A percentile compares a stretch with the other conserved stretches of the same genome.
phyloP scores from a whole-genome alignment of 2,113 vertebrate genomes.

The Sinocyclocheilus rhinocerous region DNA sequence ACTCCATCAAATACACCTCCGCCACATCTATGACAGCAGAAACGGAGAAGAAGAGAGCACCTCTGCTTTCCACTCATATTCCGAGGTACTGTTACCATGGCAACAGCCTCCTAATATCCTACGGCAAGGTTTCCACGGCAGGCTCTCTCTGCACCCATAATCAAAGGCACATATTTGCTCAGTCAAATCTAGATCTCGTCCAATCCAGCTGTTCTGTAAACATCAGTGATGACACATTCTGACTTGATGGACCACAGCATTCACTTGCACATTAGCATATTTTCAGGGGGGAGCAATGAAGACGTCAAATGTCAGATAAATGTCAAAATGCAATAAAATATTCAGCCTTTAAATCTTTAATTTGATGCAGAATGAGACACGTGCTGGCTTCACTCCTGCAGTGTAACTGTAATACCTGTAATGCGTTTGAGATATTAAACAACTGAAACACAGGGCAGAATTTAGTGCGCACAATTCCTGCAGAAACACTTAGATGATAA shows the following conservation, averaged over 20 bases:
- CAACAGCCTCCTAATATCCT: constrained; percentile 58
- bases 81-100: constrained; percentile 55
- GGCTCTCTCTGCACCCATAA: constrained; percentile 49
- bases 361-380: constrained; percentile 49
- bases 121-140: constrained; percentile 54
- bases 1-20: constrained; percentile 50
- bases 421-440: constrained; percentile 44
- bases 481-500: constrained; percentile 27
- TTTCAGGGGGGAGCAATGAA: constrained; percentile 55
- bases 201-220: constrained; percentile 55
- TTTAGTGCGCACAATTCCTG: constrained; percentile 23
- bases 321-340: constrained; percentile 63
- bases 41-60: constrained; percentile 50
- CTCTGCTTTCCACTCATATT: constrained; percentile 52
- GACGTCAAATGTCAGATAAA: constrained; percentile 63
- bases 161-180: constrained; percentile 59
- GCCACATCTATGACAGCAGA: constrained; percentile 51
- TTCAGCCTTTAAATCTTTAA: constrained; percentile 60
- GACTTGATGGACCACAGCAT: constrained; percentile 51
- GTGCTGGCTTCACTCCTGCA: constrained; percentile 35
- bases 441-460: constrained; percentile 36
- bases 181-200: constrained; percentile 47
- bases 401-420: constrained; percentile 34
- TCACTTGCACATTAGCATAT: constrained; percentile 58
- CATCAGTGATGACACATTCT: constrained; percentile 53